Evolutionary conservation across 1,140 invertebrate genomes (phyloP), one percentile per base, ranked within the genome.

Genomic region (Mactra quadrangularis): DNA sequence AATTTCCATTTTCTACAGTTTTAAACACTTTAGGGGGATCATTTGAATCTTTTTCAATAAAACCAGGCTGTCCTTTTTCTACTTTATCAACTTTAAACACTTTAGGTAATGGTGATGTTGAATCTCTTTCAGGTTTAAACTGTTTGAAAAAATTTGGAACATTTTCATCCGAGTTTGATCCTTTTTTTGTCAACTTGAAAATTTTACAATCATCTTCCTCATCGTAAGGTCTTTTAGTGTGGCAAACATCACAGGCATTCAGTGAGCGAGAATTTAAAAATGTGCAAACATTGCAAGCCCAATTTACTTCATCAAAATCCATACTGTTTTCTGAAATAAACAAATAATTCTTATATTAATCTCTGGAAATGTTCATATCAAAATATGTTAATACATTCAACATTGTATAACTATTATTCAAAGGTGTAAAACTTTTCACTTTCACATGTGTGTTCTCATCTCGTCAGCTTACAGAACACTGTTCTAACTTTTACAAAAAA

Each of bases 11-110:
- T 33, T 15, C 13, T 25, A 45, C 22, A 53, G 41, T 53, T 41
- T 76, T 76, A 29, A 78, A 66, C 33, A 78, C 52, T 52, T 66
- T 78, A 50, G 75, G 60, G 4, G 60, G 55, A 33, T 33, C 75
- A 33, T 57, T 27, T n/a, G 59, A 50, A 22, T 29, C 29, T 47
- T 1, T 27, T 13, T 22, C 41, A 6, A 38, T 41, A 41, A 7
- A 41, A 7, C 15, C 38, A 41, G 38, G 38, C n/a, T n/a, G n/a
- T n/a, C n/a, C n/a, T 41, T 15, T 41, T 41, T 41, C 38, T 7
- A 7, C 38, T 41, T 6, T 41, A 47, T 38, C 45, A n/a, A 38
- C 45, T 45, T 60, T 76, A 29, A 78, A 66, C 31, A 78, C 52
- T 64, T 66, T 78, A 41, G 75, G 60, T 7, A 38, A 15, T 52